phyloP scores from a whole-genome alignment of 2,888 invertebrate species.

The Apeira syringaria region DNA sequence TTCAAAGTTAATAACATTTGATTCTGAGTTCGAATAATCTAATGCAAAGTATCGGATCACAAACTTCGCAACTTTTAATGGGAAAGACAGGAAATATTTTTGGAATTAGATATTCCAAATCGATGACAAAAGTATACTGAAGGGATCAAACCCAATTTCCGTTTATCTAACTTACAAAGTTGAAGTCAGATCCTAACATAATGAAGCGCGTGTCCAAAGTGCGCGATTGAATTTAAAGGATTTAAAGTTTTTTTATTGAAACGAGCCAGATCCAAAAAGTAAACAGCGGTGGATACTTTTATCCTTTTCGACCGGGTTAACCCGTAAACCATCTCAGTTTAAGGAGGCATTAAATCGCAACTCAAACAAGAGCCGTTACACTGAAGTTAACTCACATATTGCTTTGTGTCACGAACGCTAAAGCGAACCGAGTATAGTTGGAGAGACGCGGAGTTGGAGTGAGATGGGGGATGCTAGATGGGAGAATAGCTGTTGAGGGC shows the following conservation, averaged over 20 bases:
- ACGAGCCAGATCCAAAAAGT: constrained; percentile 67
- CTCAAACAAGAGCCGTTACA: constrained; percentile 83
- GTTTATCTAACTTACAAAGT: constrained; percentile 37
- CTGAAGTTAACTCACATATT: constrained; percentile 83
- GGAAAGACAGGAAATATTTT: constrained; percentile 16
- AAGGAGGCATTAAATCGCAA: constrained; percentile 84
- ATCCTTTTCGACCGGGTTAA: constrained; percentile 79
- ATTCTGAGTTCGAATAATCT: too few relatives aligned
- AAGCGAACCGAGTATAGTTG: constrained; percentile 69
- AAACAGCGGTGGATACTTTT: constrained; percentile 74
- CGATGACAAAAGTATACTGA: constrained; percentile 32
- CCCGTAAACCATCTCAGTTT: constrained; percentile 83
- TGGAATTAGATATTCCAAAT: constrained; percentile 19
- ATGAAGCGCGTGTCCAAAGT: constrained; percentile 49
- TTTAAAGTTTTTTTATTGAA: constrained; percentile 75
- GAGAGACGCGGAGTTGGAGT: constrained; percentile 60
- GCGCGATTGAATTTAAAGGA: constrained; percentile 60
- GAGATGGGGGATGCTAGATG: constrained; percentile 66
- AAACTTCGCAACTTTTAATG: constrained; percentile 21
- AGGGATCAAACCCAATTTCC: constrained; percentile 39
- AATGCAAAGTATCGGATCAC: too few relatives aligned
- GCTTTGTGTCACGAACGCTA: constrained; percentile 82
- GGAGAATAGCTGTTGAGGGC: constrained; percentile 77
- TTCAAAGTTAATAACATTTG: too few relatives aligned
- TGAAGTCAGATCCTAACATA: constrained; percentile 36